Conservation (phyloP, 2,797 vertebrate genomes). For the Hypotaenidia philippensis region DNA sequence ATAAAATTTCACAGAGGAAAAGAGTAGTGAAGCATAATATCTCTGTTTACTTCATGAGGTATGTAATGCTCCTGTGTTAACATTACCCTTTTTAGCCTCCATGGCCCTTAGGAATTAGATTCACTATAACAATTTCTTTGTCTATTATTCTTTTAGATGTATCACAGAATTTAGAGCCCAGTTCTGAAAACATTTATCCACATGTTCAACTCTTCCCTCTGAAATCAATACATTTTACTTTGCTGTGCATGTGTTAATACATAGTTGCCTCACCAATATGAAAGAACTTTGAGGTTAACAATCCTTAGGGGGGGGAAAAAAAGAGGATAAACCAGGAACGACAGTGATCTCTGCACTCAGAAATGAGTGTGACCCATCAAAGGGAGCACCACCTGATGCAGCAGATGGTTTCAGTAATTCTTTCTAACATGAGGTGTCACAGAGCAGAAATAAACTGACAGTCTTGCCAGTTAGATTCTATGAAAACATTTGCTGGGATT, state of each 20-base stretch:
- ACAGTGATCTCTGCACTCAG: background rate
- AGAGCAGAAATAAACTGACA: background rate
- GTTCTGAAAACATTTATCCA: background rate
- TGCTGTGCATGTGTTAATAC: background rate
- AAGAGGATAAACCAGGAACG: background rate
- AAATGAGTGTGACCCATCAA: background rate
- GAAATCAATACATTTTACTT: background rate
- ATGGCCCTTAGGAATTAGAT: background rate
- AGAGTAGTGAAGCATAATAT: background rate
- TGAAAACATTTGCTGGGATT: background rate
- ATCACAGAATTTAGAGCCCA: background rate
- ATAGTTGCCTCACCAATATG: background rate
- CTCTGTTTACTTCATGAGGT: background rate
- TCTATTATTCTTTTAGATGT: background rate
- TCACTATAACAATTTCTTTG: background rate
- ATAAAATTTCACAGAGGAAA: background rate
- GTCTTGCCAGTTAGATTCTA: background rate
- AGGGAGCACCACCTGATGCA: background rate
- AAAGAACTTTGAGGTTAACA: background rate
- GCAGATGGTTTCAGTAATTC: background rate
- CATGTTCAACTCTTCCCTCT: background rate
- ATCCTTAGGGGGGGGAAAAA: background rate
- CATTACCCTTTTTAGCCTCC: background rate
- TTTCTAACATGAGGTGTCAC: background rate
- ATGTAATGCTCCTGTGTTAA: background rate